Evolutionary conservation across 2,888 invertebrate genomes (phyloP), one percentile per base, ranked within the genome.

Genomic region (Euplexia lucipara): DNA sequence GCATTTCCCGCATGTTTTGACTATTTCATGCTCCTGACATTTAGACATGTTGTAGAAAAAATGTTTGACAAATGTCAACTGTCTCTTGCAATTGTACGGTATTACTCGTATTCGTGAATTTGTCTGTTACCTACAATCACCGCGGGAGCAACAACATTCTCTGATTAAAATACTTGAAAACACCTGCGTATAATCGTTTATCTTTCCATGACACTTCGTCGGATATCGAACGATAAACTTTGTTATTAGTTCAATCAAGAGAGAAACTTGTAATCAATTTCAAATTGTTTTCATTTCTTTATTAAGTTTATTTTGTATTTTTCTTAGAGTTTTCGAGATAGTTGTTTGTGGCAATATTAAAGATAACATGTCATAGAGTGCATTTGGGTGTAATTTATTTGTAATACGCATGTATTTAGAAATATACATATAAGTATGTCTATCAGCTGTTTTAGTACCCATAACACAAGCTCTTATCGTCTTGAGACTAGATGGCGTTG

Each of bases 161-260:
- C 64, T 83, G 82, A 88, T 88, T 87, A 87, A 87, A 89, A 84
- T 86, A 85, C 81, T 83, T 83, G 63, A 62, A 75, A 83, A 78
- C 88, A 89, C 85, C 89, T 89, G 89, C 83, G 84, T 61, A 51
- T 78, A 83, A 86, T 86, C 86, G 78, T 87, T 88, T 86, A 83
- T 88, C 88, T 88, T 86, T 78, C 82, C 78, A 78, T 78, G 87
- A 84, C 88, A 86, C 84, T 85, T 85, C 65, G 77, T 70, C 61
- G 68, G 83, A 78, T 82, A 83, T 86, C 82, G 82, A 85, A 83
- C 84, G 80, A 70, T 70, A 74, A 88, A 89, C 85, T 89, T 88
- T 75, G 85, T 86, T 84, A 84, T 86, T 85, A 78, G 77, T 85
- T 85, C 79, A 82, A 84, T 85, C 82, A 78, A 68, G 75, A 76